Percentiles rank a stretch among this genome's conserved stretches.
Conservation (phyloP, 2,113 vertebrate genomes). For the Gavialis gangeticus region DNA sequence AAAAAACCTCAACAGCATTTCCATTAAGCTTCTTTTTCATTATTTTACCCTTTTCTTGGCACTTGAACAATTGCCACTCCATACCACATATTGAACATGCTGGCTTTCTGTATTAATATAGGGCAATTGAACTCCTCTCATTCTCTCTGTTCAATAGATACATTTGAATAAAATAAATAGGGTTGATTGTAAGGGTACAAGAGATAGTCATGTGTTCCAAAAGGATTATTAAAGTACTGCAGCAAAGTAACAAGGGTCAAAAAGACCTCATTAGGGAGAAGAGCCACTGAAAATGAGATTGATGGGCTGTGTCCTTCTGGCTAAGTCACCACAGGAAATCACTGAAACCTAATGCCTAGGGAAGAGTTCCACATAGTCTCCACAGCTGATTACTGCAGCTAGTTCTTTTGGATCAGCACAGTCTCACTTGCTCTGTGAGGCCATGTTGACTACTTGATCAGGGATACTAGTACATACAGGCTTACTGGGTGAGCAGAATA, state of each 20-base stretch:
- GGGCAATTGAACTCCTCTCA: not conserved
- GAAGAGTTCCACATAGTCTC: not conserved
- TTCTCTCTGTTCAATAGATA: not conserved
- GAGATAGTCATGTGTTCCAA: not conserved
- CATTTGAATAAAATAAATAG: not conserved
- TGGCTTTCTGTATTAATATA: not conserved
- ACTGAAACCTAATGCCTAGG: not conserved
- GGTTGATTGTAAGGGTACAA: not conserved
- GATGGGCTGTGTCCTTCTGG: not conserved
- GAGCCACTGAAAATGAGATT: not conserved
- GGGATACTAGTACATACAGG: not conserved
- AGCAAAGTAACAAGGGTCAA: not conserved
- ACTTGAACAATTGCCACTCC: not conserved
- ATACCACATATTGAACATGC: not conserved
- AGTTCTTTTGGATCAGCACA: not conserved
- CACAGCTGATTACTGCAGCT: not conserved
- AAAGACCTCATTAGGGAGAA: not conserved
- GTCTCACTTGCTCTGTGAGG: not conserved
- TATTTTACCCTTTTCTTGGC: not conserved
- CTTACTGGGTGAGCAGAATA: not conserved
- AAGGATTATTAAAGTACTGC: not conserved
- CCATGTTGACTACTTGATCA: not conserved
- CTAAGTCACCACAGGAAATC: not conserved
- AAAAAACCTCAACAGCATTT: not conserved
- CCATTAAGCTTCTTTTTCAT: not conserved